phyloP scores from a whole-genome alignment of 1,140 invertebrate species.

The Leptinotarsa undecemlineata region DNA sequence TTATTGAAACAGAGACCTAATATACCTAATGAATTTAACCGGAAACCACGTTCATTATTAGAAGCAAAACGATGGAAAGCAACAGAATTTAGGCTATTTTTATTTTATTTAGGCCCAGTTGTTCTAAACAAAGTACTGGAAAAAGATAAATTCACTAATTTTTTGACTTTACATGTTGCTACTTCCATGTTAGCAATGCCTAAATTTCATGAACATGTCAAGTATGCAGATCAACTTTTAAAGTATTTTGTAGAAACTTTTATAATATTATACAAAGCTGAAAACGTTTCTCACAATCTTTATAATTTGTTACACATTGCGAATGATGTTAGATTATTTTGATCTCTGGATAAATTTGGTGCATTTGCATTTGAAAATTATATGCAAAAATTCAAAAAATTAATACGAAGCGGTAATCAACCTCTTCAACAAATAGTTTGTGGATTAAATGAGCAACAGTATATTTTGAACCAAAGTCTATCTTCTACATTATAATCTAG shows the following conservation, averaged over 20 bases:
- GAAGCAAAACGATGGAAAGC: background rate
- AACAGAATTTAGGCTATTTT: conserved; percentile 5
- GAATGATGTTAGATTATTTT: conserved; percentile 20
- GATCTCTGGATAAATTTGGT: conserved; percentile 23
- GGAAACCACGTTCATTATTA: conserved; percentile 9
- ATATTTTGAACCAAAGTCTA: background rate
- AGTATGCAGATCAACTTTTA: conserved; percentile 17
- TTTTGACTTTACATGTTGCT: background rate
- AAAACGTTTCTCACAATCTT: conserved; percentile 27
- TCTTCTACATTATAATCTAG: no score
- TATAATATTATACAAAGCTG: conserved; percentile 24
- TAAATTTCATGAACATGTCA: conserved; percentile 11
- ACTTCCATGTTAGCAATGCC: background rate
- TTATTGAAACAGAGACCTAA: background rate
- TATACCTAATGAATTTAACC: conserved; percentile 9
- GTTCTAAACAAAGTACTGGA: background rate
- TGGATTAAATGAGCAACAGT: conserved; percentile 4
- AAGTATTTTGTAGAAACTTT: conserved; percentile 30
- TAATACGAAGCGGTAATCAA: conserved; percentile 31
- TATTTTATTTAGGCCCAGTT: conserved; percentile 5
- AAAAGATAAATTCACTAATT: background rate
- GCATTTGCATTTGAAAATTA: conserved; percentile 32
- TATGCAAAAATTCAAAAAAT: conserved; percentile 21
- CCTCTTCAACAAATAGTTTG: conserved; percentile 18
- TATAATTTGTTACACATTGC: conserved; percentile 25